These are phyloP conservation scores for Melitaea cinxia DNA, from an alignment of 1,140 invertebrate genomes.

Conservation along the genomic window DNA sequence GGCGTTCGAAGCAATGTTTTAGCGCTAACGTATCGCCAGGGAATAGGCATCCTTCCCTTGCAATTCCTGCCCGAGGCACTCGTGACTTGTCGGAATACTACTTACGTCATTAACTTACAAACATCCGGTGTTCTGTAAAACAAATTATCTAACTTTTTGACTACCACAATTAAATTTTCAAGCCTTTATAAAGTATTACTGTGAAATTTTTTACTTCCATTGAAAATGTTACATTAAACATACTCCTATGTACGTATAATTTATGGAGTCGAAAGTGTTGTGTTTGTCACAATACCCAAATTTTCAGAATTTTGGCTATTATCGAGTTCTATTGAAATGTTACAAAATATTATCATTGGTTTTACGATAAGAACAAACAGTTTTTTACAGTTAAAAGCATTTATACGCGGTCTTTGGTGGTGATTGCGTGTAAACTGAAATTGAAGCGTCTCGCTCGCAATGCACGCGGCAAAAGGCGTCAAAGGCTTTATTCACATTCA, in stretches of 20 bases:
- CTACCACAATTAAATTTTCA: no score
- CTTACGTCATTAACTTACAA: slow-evolving; percentile 36
- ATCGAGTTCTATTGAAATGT: no score
- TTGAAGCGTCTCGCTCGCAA: slow-evolving; percentile 72
- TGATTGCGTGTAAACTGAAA: slow-evolving; percentile 68
- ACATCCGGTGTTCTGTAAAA: slow-evolving; percentile 16
- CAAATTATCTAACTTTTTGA: no score
- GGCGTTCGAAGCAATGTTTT: slow-evolving; percentile 33
- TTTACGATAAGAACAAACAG: slow-evolving; percentile 20
- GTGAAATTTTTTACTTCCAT: no score
- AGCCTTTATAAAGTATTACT: no score
- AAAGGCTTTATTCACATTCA: slow-evolving; percentile 77
- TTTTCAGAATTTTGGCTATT: neutral
- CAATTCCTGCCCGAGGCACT: slow-evolving; percentile 42
- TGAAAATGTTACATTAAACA: no score
- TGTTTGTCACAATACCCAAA: no score
- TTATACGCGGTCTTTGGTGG: slow-evolving; percentile 32
- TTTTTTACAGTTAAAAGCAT: slow-evolving; percentile 20
- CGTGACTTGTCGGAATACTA: slow-evolving; percentile 43
- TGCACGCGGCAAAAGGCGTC: slow-evolving; percentile 71
- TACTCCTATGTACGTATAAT: no score
- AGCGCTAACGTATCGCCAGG: slow-evolving; percentile 38
- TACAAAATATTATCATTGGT: neutral
- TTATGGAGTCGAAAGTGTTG: no score
- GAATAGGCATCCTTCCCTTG: slow-evolving; percentile 43